Evolutionary conservation across 2,113 vertebrate species (phyloP), one percentile per base, ranked within the genome.

Genomic region (Oceanodroma tethys): DNA sequence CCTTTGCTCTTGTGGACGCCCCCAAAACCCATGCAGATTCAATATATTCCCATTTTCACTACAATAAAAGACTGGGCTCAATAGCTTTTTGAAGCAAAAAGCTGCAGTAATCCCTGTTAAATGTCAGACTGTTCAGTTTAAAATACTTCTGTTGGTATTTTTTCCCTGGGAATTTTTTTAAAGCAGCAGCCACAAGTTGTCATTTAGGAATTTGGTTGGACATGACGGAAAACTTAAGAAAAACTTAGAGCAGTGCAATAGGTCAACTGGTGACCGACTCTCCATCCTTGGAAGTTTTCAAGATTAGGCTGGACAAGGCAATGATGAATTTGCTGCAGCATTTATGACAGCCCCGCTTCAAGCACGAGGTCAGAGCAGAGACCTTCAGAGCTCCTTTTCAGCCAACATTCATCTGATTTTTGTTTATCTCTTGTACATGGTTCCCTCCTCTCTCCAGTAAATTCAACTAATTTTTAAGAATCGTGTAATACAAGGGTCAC

Each of bases 221-320:
- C 5, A 8, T 12, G n/a, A 40, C 1, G 3, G 34, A 67, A 79
- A 91, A 63, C 5, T 32, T 42, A 11, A 55, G 48, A 29, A 86
- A 74, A 82, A 62, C 9, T 27, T 86, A 34, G 2, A 86, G 83
- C 47, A 53, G 38, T 18, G 27, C 16, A 67, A 27, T 0, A 75
- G 71, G 9, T 43, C 1, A 1, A 32, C 50, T 20, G n/a, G 40
- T 32, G 42, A 67, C 36, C 0, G 1, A 27, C 12, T 6, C 14
- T 16, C 6, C 12, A 9, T 10, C 70, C 59, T 30, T 47, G 30
- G 12, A 66, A 42, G 38, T 20, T 47, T 67, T 56, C 68, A 70
- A 40, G n/a, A 62, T 52, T 7, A 36, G 30, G 8, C 55, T 80
- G 48, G 30, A 58, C 26, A 84, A 84, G 42, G 32, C 43, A 80